A percentile compares a stretch with the other conserved stretches of the same genome.
Evolutionary conservation across 37 sponge, comb jelly and placozoan genomes (phyloP).

Genomic region (Beroe ovata): DNA sequence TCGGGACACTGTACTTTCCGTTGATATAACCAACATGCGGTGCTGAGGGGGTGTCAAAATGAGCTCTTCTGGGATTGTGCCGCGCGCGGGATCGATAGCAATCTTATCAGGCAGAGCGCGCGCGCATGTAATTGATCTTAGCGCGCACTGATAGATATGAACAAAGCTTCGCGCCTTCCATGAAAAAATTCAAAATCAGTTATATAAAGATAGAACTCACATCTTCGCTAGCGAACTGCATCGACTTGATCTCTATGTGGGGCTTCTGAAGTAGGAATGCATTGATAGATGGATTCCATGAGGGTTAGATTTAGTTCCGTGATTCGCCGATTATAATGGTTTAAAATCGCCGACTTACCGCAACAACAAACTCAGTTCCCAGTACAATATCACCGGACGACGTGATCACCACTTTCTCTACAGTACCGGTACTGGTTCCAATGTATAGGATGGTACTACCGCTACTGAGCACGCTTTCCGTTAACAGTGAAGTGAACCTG

Average conservation of each 20-base stretch:
- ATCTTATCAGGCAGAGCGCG: too few relatives aligned
- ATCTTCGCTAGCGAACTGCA: constrained; percentile 15
- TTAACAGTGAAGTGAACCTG: constrained; percentile 21
- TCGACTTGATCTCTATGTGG: neutral
- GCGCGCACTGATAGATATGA: too few relatives aligned
- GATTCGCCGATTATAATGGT: too few relatives aligned
- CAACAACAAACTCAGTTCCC: constrained; percentile 27
- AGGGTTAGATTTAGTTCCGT: too few relatives aligned
- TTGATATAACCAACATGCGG: neutral
- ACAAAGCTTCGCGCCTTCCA: too few relatives aligned
- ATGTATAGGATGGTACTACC: constrained; percentile 8
- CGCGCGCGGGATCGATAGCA: too few relatives aligned
- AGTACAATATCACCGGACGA: neutral
- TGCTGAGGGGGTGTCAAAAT: too few relatives aligned
- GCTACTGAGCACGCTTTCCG: neutral
- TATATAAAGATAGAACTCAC: constrained; percentile 13
- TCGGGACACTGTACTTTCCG: neutral
- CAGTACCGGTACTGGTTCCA: constrained; percentile 40
- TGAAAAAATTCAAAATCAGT: too few relatives aligned
- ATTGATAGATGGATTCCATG: too few relatives aligned
- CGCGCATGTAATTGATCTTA: too few relatives aligned
- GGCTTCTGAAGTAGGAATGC: constrained; percentile 11
- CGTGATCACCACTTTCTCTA: constrained; percentile 10
- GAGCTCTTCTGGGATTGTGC: too few relatives aligned
- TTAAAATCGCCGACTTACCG: too few relatives aligned